phyloP scores from a whole-genome alignment of 2,888 invertebrate species.

The Parapristionchus giblindavisi region DNA sequence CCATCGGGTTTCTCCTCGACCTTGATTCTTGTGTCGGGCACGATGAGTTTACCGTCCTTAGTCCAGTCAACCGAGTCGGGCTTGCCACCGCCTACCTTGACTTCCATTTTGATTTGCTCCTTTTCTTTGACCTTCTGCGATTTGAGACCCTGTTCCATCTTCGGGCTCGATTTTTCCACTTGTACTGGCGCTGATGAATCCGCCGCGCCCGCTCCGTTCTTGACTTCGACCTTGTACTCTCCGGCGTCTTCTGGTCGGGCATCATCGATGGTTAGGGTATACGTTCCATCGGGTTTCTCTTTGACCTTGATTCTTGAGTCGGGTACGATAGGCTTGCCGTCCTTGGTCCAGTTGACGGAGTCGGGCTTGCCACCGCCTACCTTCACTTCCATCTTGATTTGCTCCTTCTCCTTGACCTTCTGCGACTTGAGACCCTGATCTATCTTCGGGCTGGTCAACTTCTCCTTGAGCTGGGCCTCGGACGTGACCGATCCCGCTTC shows the following conservation, averaged over 20 bases:
- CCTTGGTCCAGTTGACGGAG: constrained; percentile 90
- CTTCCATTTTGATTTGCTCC: constrained; percentile 82
- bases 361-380: constrained; percentile 77
- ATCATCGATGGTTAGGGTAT: constrained; percentile 51
- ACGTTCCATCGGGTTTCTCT: constrained; percentile 75
- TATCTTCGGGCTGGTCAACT: constrained; percentile 69
- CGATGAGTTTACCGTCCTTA: constrained; percentile 77
- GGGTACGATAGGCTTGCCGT: constrained; percentile 71
- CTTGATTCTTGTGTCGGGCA: constrained; percentile 72
- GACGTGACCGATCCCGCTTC: constrained; percentile 70
- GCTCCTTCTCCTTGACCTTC: constrained; percentile 83
- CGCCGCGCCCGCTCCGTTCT: constrained; percentile 54
- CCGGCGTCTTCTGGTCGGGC: constrained; percentile 51
- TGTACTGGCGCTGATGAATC: constrained; percentile 46
- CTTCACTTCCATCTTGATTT: constrained; percentile 83
- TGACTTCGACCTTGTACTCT: constrained; percentile 53
- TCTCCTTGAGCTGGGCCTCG: constrained; percentile 43
- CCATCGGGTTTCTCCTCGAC: constrained; percentile 75
- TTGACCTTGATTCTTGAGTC: constrained; percentile 73
- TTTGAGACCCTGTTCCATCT: constrained; percentile 80
- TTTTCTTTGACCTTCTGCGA: constrained; percentile 80
- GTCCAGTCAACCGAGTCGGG: constrained; percentile 84
- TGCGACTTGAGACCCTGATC: constrained; percentile 78
- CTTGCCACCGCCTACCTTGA: constrained; percentile 81
- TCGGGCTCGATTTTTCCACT: constrained; percentile 43